Base-by-base conservation (phyloP, 2,888 invertebrate species). In the Phasia obesa region DNA sequence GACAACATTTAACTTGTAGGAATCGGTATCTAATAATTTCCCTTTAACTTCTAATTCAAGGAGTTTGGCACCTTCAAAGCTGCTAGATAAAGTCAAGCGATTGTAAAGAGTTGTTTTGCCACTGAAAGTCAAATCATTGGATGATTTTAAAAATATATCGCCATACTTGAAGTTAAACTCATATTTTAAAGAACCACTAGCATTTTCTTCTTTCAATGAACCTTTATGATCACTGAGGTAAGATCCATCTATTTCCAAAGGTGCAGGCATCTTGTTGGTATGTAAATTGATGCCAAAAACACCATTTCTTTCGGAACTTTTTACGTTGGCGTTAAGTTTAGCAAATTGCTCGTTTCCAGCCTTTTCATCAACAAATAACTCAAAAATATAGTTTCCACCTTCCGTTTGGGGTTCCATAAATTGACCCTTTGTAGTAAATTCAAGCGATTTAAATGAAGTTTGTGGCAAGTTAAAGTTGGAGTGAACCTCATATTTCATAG, bases 391-490 rank as follows among this genome's bases (percentile, higher is more conserved):
- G 0, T 86, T 84, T 3, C 84, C 85, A 5, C 69, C 85, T 0
- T 85, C 86, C 7, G 88, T 85, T 19, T 86, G 67, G 0, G 92
- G 88, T 5, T 88, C 82, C 17, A 90, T 59, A 0, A 91, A 17
- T 13, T 89, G 91, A 0, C 91, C 91, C 21, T 88, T 86, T 0
- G 92, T 90, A 2, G 91, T 89, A 0, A 90, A 15, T 19, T 86
- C 86, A 42, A 86, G 76, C 3, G 76, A 85, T 57, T 93, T 94
- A 0, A 94, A 90, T 47, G 92, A 92, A 1, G 94, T 93, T 67
- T 93, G 92, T 0, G 94, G 94, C 23, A 94, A 88, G 21, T 92
- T 92, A 0, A 94, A 9, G 4, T 92, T 92, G 0, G 93, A 21
- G 0, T 91, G 89, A 47, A 91, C 81, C 31, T 94, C 93, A n/a